Base-by-base conservation (phyloP, 2,113 vertebrate genomes). In the Plestiodon gilberti region DNA sequence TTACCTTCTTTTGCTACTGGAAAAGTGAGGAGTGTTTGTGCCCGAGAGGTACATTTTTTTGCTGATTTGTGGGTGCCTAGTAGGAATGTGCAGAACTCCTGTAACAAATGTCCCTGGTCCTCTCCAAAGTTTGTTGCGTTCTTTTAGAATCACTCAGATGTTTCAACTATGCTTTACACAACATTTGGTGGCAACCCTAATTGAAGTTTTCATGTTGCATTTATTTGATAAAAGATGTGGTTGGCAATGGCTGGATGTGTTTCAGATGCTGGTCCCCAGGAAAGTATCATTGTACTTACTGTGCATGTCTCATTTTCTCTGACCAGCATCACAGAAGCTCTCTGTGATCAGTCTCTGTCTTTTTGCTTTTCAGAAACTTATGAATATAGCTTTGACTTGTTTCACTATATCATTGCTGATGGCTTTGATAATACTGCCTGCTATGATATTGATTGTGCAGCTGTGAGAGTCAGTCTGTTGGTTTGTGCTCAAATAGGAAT, bases 391-490 rank as follows among this genome's bases (percentile, higher is more conserved):
- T 91, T 87, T 78, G 1, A 25, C 65, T 80, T 80, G 1, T 74
- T 69, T 59, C 0, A 0, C 4, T 73, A 1, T 85, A 76, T 82
- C 33, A 9, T 22, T 69, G 77, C 25, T 77, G 35, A 48, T 40
- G 80, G 22, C 1, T 82, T 87, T 77, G 77, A 87, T 73, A 78
- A 2, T 17, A 57, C 59, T 84, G 55, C 33, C 79, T 90, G 23
- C 52, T 78, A 84, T 64, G 64, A 7, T 67, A 40, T 8, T n/a
- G 14, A 75, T 81, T 85, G 64, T 78, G 10, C 4, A 48, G 2
- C 55, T 87, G 23, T 30, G 70, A 82, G 33, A 78, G n/a, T 13
- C 64, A 77, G 33, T 30, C 79, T 33, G 81, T 89, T 71, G 35
- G 11, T 69, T 14, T 83, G 11, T 69, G 78, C 70, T 77, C 8